These are phyloP conservation scores for Eubasilissa regina DNA, from an alignment of 1,140 invertebrate species.

Conservation along the genomic window DNA sequence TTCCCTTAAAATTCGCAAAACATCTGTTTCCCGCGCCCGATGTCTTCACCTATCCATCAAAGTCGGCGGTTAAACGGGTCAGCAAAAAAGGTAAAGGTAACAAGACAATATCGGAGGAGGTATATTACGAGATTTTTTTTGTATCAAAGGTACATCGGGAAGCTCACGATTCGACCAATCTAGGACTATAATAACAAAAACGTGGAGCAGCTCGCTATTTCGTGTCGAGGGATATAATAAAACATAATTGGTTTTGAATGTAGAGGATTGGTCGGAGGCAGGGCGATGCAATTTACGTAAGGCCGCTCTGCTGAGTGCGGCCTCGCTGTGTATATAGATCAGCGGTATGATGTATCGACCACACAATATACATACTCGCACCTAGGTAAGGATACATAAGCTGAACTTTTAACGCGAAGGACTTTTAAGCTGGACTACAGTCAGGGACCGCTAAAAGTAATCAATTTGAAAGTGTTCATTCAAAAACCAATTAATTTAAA, in stretches of 20 bases:
- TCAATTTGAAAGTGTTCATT: no score
- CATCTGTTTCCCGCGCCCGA: slow-evolving; percentile 55
- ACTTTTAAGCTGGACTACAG: background rate
- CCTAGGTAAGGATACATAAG: background rate
- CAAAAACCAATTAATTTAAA: no score
- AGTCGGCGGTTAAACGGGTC: slow-evolving; percentile 29
- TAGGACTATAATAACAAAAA: slow-evolving; percentile 56
- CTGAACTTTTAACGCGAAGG: background rate
- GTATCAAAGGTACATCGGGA: slow-evolving; percentile 6
- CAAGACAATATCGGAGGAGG: slow-evolving; percentile 5
- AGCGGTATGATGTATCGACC: slow-evolving; percentile 23
- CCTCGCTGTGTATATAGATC: slow-evolving; percentile 14
- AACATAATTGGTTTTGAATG: slow-evolving; percentile 73
- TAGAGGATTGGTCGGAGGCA: slow-evolving; percentile 69
- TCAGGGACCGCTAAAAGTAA: no score
- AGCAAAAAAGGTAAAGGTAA: background rate
- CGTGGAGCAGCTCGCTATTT: slow-evolving; percentile 50
- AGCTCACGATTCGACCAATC: slow-evolving; percentile 55
- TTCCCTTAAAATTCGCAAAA: slow-evolving; percentile 50
- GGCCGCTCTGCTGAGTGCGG: background rate
- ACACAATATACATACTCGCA: background rate
- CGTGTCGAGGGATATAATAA: slow-evolving; percentile 65
- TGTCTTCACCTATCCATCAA: slow-evolving; percentile 57
- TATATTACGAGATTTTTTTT: slow-evolving; percentile 17
- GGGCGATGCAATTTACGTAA: slow-evolving; percentile 46